phyloP scores from a whole-genome alignment of 2,113 vertebrate genomes.

The Isichthys henryi region DNA sequence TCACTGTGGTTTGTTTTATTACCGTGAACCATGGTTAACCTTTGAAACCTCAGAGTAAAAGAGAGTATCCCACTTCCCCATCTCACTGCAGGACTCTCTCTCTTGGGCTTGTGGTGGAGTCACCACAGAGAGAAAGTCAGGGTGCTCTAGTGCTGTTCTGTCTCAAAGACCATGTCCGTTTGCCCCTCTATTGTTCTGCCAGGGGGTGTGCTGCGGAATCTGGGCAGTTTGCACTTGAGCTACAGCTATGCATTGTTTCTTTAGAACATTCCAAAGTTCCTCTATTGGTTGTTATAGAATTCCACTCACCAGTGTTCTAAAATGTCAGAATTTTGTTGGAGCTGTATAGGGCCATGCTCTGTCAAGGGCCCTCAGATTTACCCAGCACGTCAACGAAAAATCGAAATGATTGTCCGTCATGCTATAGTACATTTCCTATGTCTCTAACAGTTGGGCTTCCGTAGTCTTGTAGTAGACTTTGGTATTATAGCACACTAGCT shows the following conservation, averaged over 20 bases:
- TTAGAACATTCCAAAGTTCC: background rate
- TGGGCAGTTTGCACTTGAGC: background rate
- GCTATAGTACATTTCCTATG: background rate
- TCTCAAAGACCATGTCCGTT: background rate
- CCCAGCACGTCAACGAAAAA: background rate
- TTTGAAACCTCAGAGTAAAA: slow-evolving; percentile 41
- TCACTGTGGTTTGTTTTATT: slow-evolving; percentile 57
- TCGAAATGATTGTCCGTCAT: background rate
- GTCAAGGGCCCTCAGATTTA: background rate
- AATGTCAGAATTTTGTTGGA: background rate
- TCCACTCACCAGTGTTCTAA: background rate
- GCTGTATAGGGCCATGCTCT: background rate
- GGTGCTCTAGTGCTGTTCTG: background rate
- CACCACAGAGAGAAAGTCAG: background rate
- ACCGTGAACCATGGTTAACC: slow-evolving; percentile 56
- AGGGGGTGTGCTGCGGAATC: background rate
- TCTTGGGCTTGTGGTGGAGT: slow-evolving; percentile 10
- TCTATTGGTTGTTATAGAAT: background rate
- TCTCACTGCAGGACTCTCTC: slow-evolving; percentile 10
- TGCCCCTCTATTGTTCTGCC: background rate
- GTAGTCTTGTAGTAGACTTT: background rate
- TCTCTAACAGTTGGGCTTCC: background rate
- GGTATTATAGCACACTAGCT: background rate
- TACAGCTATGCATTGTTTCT: background rate
- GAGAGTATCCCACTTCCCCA: slow-evolving; percentile 13